Evolutionary conservation across 2,888 invertebrate genomes (phyloP).

Genomic region (Anthrax anthrax): DNA sequence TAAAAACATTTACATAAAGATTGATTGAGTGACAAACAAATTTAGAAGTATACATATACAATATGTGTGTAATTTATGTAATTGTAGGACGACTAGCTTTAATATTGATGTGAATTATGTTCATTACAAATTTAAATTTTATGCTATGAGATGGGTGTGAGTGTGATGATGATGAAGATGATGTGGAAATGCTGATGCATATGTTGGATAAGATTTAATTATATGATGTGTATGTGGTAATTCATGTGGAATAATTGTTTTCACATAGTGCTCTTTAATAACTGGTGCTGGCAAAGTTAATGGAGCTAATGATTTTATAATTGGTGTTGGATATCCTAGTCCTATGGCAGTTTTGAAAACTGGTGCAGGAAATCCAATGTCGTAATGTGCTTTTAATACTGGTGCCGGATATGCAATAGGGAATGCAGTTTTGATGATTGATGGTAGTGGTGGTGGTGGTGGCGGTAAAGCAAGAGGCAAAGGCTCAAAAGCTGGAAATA

Average conservation of each 20-base stretch:
- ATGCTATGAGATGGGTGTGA: constrained; percentile 1
- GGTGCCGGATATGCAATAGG: not conserved
- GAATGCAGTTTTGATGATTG: constrained; percentile 1
- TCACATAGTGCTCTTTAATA: not conserved
- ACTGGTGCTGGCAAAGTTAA: not conserved
- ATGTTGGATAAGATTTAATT: constrained; percentile 2
- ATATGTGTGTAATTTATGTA: too few relatives aligned
- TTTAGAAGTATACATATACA: too few relatives aligned
- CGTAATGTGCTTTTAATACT: constrained; percentile 5
- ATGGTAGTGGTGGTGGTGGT: not conserved
- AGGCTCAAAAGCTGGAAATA: constrained; percentile 4
- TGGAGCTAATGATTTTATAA: constrained; percentile 3
- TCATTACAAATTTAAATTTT: too few relatives aligned
- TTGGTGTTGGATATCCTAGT: constrained; percentile 5
- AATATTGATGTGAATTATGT: too few relatives aligned
- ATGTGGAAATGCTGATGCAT: not conserved
- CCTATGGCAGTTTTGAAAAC: constrained; percentile 3
- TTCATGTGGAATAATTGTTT: not conserved
- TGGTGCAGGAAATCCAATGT: constrained; percentile 4
- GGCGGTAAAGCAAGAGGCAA: constrained; percentile 5
- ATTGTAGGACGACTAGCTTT: too few relatives aligned
- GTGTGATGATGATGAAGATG: constrained; percentile 3
- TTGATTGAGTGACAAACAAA: too few relatives aligned
- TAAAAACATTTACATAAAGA: too few relatives aligned
- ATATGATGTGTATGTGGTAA: not conserved